Conservation (phyloP, 2,888 invertebrate genomes). For the Incurvaria masculella region DNA sequence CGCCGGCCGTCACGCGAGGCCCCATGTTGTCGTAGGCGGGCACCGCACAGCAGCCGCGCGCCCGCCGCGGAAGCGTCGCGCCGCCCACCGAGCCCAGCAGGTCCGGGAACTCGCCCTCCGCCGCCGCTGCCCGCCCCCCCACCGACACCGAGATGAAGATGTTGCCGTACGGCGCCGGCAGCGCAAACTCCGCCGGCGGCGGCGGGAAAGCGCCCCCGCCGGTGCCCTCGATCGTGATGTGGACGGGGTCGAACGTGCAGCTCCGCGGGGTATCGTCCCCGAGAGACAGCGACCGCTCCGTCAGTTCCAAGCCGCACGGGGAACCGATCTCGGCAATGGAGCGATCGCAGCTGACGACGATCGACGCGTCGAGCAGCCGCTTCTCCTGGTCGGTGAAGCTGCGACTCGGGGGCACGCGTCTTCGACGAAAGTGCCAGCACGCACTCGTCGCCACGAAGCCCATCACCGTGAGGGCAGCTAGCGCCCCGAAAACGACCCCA, state of each 20-base stretch:
- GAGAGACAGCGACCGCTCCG: slow-evolving; percentile 36
- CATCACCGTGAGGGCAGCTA: slow-evolving; percentile 66
- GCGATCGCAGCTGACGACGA: slow-evolving; percentile 60
- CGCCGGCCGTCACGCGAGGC: slow-evolving; percentile 82
- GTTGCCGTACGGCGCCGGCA: slow-evolving; percentile 61
- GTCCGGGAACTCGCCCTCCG: slow-evolving; percentile 66
- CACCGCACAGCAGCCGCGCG: slow-evolving; percentile 45
- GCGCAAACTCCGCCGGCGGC: slow-evolving; percentile 55
- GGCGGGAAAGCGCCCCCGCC: slow-evolving; percentile 49
- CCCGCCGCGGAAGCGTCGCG: slow-evolving; percentile 49
- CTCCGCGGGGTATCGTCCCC: slow-evolving; percentile 44
- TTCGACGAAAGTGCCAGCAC: slow-evolving; percentile 66
- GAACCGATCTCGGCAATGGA: slow-evolving; percentile 64
- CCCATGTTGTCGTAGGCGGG: slow-evolving; percentile 91
- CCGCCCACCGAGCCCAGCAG: slow-evolving; percentile 54
- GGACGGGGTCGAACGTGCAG: slow-evolving; percentile 58
- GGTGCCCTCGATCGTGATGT: slow-evolving; percentile 59
- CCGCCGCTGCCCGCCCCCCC: slow-evolving; percentile 49
- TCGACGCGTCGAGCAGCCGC: slow-evolving; percentile 76
- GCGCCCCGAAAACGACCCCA: slow-evolving; percentile 70
- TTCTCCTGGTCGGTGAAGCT: slow-evolving; percentile 88
- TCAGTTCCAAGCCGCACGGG: slow-evolving; percentile 50
- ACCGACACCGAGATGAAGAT: slow-evolving; percentile 87
- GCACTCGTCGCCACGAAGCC: slow-evolving; percentile 55
- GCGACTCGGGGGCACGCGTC: slow-evolving; percentile 62